A percentile compares a stretch with the other conserved stretches of the same genome.
phyloP scores from a whole-genome alignment of 2,113 vertebrate genomes.

The Anhinga rufa region DNA sequence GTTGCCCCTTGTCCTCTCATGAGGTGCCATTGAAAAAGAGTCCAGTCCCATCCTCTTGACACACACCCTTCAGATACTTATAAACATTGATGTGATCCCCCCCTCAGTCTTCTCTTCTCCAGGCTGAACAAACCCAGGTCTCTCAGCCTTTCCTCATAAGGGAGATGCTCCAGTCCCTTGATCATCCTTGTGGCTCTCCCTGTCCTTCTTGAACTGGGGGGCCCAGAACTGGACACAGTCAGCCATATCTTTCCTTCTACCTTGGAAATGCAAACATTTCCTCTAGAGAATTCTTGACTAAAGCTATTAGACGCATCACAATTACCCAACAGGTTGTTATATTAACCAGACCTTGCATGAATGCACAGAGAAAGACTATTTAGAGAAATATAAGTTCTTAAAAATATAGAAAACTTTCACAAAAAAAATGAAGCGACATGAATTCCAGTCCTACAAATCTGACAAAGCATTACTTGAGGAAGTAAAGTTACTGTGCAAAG shows the following conservation, averaged over 20 bases:
- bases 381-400: neutral
- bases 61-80: too few relatives aligned
- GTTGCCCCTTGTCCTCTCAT: too few relatives aligned
- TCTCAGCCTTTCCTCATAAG: too few relatives aligned
- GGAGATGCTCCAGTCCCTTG: too few relatives aligned
- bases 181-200: too few relatives aligned
- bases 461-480: neutral
- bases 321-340: neutral
- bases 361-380: neutral
- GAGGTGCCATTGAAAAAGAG: too few relatives aligned
- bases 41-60: too few relatives aligned
- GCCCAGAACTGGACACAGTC: too few relatives aligned
- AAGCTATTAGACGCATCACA: neutral
- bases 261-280: neutral
- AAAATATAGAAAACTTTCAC: neutral
- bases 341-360: neutral
- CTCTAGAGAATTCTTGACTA: neutral
- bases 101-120: too few relatives aligned
- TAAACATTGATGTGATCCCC: too few relatives aligned
- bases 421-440: neutral
- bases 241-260: neutral
- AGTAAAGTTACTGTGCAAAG: neutral
- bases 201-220: too few relatives aligned
- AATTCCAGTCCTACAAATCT: neutral
- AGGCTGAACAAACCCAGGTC: too few relatives aligned